Evolutionary conservation across 1,140 invertebrate species (phyloP).

Genomic region (Drosophila sproati): DNA sequence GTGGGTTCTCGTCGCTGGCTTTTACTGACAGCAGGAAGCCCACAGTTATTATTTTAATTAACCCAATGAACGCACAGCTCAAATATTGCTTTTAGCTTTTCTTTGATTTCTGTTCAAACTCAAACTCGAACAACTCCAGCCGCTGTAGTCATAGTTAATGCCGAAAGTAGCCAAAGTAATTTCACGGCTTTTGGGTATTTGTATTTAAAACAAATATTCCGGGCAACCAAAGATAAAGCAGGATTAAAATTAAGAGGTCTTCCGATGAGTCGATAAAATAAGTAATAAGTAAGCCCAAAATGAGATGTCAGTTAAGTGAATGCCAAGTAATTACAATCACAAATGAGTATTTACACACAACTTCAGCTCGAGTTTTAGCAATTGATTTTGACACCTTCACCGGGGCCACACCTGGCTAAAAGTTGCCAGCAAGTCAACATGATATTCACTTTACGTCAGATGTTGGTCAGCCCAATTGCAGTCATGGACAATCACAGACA

Average conservation of each 20-base stretch:
- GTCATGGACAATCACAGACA: conserved; percentile 5
- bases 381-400: conserved; percentile 30
- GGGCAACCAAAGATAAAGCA: neutral
- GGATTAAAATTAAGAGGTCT: neutral
- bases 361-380: neutral
- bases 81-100: conserved; percentile 3
- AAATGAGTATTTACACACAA: conserved; percentile 19
- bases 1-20: conserved; percentile 37
- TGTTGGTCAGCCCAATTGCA: conserved; percentile 12
- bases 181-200: conserved; percentile 9
- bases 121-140: neutral
- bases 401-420: neutral
- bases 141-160: conserved; percentile 32
- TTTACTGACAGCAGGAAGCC: conserved; percentile 68
- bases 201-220: conserved; percentile 1
- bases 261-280: neutral
- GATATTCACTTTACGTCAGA: neutral
- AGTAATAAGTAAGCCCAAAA: too few relatives aligned
- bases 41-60: conserved; percentile 75
- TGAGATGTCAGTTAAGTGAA: neutral
- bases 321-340: neutral
- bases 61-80: conserved; percentile 64
- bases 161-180: neutral
- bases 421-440: conserved; percentile 1
- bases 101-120: neutral